phyloP scores from a whole-genome alignment of 1,140 invertebrate genomes.

The Anoplophora glabripennis region DNA sequence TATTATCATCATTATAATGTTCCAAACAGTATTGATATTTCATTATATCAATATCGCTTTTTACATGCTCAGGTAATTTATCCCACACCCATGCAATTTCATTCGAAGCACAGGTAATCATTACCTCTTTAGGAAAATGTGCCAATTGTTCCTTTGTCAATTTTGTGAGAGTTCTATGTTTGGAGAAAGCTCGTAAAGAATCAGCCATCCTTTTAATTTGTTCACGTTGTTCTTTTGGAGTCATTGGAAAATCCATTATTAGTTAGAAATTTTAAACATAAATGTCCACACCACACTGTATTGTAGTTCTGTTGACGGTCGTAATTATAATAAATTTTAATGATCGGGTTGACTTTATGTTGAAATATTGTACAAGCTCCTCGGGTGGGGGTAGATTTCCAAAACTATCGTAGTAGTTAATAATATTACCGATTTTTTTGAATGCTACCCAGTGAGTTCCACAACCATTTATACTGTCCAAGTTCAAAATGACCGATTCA shows the following conservation, averaged over 20 bases:
- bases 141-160: too few species aligned
- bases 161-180: too few species aligned
- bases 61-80: background rate
- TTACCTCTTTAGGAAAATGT: too few species aligned
- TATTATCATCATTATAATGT: background rate
- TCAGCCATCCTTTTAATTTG: background rate
- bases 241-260: too few species aligned
- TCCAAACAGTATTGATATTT: background rate
- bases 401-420: slow-evolving; percentile 38
- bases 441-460: slow-evolving; percentile 48
- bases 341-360: slow-evolving; percentile 12
- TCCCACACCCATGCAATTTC: too few species aligned
- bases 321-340: slow-evolving; percentile 26
- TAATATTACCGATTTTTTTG: slow-evolving; percentile 34
- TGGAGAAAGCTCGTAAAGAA: background rate
- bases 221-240: background rate
- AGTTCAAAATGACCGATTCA: slow-evolving; percentile 39
- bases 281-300: slow-evolving; percentile 26
- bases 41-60: background rate
- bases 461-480: slow-evolving; percentile 34
- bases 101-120: too few species aligned
- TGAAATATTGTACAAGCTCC: slow-evolving; percentile 30
- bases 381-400: slow-evolving; percentile 39
- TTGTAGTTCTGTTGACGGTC: slow-evolving; percentile 24
- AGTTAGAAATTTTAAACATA: slow-evolving; percentile 35